A percentile compares a stretch with the other conserved stretches of the same genome.
Conservation (phyloP, 2,113 vertebrate genomes). For the Oryzias melastigma region DNA sequence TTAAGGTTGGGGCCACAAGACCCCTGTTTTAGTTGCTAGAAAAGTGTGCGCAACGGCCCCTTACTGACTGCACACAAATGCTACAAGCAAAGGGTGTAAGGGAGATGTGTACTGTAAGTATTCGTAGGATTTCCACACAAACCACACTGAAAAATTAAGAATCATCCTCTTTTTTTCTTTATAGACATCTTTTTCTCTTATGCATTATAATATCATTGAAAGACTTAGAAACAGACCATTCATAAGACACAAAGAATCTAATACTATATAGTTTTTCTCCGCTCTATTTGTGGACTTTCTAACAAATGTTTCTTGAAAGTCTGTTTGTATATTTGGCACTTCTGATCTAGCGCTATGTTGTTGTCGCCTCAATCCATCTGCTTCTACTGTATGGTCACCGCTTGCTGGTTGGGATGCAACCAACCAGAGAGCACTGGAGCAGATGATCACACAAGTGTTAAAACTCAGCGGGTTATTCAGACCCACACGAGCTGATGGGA, state of each 20-base stretch:
- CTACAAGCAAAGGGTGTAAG: too few relatives aligned
- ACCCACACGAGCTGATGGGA: conserved; percentile 39
- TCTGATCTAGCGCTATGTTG: not conserved
- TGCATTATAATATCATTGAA: conserved; percentile 6
- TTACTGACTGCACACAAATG: too few relatives aligned
- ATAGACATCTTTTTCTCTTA: not conserved
- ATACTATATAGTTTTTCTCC: conserved; percentile 31
- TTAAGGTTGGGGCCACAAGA: too few relatives aligned
- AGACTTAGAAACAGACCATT: conserved; percentile 18
- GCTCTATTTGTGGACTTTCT: too few relatives aligned
- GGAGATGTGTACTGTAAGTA: too few relatives aligned
- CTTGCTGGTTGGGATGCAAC: conserved; percentile 14
- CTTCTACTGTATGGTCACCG: not conserved
- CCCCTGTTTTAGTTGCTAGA: too few relatives aligned
- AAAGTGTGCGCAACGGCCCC: too few relatives aligned
- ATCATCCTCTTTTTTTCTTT: not conserved
- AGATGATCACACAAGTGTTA: conserved; percentile 41
- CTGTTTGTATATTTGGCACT: conserved; percentile 10
- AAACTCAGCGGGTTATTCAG: conserved; percentile 39
- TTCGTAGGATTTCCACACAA: too few relatives aligned
- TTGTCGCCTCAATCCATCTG: conserved; percentile 32
- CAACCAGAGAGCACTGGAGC: conserved; percentile 37
- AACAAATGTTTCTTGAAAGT: too few relatives aligned
- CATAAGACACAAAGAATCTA: not conserved
- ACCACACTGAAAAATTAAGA: too few relatives aligned